Evolutionary conservation across 2,888 invertebrate species (phyloP).

Genomic region (Thyatira batis): DNA sequence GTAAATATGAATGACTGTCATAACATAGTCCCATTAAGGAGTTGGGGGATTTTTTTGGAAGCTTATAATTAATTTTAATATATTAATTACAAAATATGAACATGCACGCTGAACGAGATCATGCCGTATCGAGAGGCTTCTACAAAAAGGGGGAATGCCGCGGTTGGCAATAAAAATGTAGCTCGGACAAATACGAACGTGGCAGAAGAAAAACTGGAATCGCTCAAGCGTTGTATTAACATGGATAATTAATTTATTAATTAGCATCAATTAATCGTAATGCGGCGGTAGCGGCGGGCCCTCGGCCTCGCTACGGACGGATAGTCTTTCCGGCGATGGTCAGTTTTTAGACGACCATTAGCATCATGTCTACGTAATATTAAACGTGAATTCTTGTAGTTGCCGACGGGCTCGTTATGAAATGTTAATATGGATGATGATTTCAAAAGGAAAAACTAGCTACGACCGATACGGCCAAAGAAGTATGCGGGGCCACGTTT

Average conservation of each 20-base stretch:
- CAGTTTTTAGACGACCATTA: slow-evolving; percentile 59
- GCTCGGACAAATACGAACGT: slow-evolving; percentile 57
- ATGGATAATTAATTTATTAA: slow-evolving; percentile 80
- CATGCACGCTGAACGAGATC: slow-evolving; percentile 40
- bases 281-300: slow-evolving; percentile 52
- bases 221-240: slow-evolving; percentile 70
- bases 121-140: slow-evolving; percentile 41
- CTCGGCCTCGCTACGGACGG: slow-evolving; percentile 57
- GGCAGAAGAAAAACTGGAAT: slow-evolving; percentile 62
- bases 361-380: slow-evolving; percentile 49
- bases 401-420: slow-evolving; percentile 53
- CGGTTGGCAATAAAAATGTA: slow-evolving; percentile 59
- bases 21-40: slow-evolving; percentile 58
- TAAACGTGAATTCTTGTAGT: slow-evolving; percentile 47
- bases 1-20: slow-evolving; percentile 54
- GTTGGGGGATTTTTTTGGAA: slow-evolving; percentile 32
- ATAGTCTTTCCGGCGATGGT: slow-evolving; percentile 66
- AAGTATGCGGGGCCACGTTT: slow-evolving; percentile 45
- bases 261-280: slow-evolving; percentile 77
- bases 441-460: slow-evolving; percentile 34
- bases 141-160: slow-evolving; percentile 62
- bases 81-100: slow-evolving; percentile 63
- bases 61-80: slow-evolving; percentile 59
- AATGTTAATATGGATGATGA: slow-evolving; percentile 37
- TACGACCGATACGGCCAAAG: slow-evolving; percentile 37